Evolutionary conservation across 1,140 invertebrate species (phyloP), one percentile per base, ranked within the genome.

Genomic region (Brachionus rotundiformis): DNA sequence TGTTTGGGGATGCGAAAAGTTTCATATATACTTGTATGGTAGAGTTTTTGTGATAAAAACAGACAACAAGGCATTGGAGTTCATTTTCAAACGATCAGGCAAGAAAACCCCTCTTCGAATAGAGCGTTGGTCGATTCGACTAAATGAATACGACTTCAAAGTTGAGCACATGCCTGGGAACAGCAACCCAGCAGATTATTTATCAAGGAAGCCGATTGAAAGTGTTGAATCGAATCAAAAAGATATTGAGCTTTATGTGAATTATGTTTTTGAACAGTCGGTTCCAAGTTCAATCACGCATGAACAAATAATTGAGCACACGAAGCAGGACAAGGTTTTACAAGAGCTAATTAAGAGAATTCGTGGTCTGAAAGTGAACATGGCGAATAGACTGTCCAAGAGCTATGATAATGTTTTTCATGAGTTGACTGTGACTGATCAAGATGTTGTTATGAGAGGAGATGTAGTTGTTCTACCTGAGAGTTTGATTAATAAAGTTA

Each of bases 381-480:
- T 49, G 19, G 19, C 47, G 13, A 49, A 49, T 4, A 49, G 47
- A 19, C 19, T 49, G 47, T 49, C 47, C 11, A 49, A n/a, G 11
- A 49, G 47, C 47, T 49, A 49, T 19, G 47, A 49, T 49, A 49
- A 49, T 49, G 19, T 49, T 49, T 49, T 49, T 49, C 47, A 49
- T 19, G 47, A 49, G 19, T 49, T 49, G 47, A 49, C 47, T n/a
- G 47, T 49, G 63, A 31, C 44, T n/a, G 41, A 39, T 39, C 39
- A 81, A 13, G 79, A 27, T 13, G 31, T 83, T n/a, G 39, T 84
- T 39, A 81, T 82, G 8, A 13, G 81, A 82, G 19, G 36, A 5
- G 76, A 65, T 23, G 61, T 59, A 29, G 82, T 84, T 36, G 77
- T 84, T 7, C 75, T 84, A 11, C 84, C 82, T 47, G 39, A 71